phyloP scores from a whole-genome alignment of 2,113 vertebrate species.

The Toxotes jaculatrix region DNA sequence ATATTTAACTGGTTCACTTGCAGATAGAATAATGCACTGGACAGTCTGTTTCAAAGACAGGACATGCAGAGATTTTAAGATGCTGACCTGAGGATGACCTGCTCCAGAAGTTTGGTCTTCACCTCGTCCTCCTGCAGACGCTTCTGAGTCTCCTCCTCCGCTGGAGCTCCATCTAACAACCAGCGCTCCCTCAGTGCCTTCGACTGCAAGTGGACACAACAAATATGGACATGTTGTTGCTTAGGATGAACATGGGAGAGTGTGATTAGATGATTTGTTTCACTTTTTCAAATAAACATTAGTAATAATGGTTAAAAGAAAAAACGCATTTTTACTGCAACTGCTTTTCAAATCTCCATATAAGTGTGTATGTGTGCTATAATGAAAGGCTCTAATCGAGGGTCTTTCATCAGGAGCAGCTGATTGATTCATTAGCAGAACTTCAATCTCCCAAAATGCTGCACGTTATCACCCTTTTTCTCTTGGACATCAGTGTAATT shows the following conservation, averaged over 20 bases:
- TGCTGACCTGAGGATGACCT: constrained; percentile 90
- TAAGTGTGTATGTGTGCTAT: constrained; percentile 7
- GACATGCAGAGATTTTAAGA: background rate
- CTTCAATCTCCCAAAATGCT: constrained; percentile 4
- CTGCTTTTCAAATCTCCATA: background rate
- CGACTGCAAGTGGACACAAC: constrained; percentile 82
- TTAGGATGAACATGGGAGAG: background rate
- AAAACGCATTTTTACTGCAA: background rate
- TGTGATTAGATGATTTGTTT: background rate
- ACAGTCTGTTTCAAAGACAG: background rate
- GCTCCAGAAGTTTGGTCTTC: constrained; percentile 92
- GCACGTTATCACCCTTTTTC: background rate
- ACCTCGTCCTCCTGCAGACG: constrained; percentile 93
- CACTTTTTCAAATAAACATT: background rate
- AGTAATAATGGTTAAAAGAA: background rate
- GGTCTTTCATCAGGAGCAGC: constrained; percentile 29
- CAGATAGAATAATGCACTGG: background rate
- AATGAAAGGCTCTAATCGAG: background rate
- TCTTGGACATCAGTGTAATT: background rate
- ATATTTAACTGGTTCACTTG: background rate
- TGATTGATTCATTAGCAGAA: constrained; percentile 33
- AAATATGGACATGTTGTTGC: background rate
- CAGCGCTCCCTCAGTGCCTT: constrained; percentile 95
- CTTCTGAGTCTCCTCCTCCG: constrained; percentile 90
- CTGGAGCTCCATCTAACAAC: constrained; percentile 94